A percentile compares a stretch with the other conserved stretches of the same genome.
These are phyloP conservation scores for Dromaius novaehollandiae DNA, from an alignment of 2,113 vertebrate genomes.

Conservation along the genomic window DNA sequence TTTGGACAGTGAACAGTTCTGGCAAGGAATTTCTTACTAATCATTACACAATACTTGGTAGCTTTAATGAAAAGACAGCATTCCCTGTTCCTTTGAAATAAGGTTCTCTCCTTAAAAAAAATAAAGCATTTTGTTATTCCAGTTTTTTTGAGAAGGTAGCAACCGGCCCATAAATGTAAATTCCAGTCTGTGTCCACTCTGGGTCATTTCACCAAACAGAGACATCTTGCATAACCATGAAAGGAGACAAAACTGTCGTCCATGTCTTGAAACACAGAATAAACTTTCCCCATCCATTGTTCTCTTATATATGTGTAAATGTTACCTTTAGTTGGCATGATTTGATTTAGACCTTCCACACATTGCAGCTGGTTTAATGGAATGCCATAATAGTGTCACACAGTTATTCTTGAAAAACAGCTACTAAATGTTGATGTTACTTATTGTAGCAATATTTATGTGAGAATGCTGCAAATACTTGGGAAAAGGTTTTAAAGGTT, in stretches of 20 bases:
- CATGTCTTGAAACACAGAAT: constrained; percentile 71
- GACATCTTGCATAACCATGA: constrained; percentile 60
- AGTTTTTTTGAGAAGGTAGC: neutral
- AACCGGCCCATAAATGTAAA: neutral
- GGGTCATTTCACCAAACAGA: constrained; percentile 62
- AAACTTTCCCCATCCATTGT: constrained; percentile 65
- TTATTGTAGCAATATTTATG: constrained; percentile 75
- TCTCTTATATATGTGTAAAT: constrained; percentile 28
- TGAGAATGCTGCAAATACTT: constrained; percentile 73
- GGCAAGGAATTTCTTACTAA: constrained; percentile 42
- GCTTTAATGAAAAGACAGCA: constrained; percentile 17
- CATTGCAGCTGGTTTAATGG: constrained; percentile 66
- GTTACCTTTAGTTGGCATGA: constrained; percentile 30
- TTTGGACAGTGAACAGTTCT: constrained; percentile 62
- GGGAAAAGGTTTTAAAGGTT: constrained; percentile 71
- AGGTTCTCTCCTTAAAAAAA: neutral
- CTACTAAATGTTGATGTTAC: constrained; percentile 72
- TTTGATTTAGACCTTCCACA: constrained; percentile 62
- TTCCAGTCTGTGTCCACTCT: constrained; percentile 10
- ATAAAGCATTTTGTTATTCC: neutral
- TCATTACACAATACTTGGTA: constrained; percentile 43
- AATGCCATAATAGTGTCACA: constrained; percentile 74
- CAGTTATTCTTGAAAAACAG: constrained; percentile 74
- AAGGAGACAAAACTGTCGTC: constrained; percentile 70
- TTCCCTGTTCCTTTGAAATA: neutral